Percentiles rank a stretch among this genome's conserved stretches.
Evolutionary conservation across 1,140 invertebrate genomes (phyloP).

Genomic region (Lepidurus packardi): DNA sequence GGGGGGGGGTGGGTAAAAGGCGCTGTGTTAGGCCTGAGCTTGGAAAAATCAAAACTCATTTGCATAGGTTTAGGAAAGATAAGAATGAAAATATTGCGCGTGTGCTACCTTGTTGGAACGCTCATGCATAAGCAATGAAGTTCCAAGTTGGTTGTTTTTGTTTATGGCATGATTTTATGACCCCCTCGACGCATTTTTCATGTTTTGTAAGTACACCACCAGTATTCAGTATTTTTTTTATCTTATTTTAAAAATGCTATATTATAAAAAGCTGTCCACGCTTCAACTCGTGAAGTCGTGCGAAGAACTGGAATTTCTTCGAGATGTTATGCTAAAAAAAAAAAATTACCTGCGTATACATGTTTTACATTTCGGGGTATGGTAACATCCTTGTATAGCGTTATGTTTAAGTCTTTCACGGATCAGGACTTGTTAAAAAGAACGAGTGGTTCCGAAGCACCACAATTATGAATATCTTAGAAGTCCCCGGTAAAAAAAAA

Average conservation of each 20-base stretch:
- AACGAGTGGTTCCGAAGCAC: too few species aligned
- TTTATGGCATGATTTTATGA: slow-evolving; percentile 1
- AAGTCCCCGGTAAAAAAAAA: too few species aligned
- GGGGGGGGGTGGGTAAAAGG: background rate
- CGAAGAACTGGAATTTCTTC: background rate
- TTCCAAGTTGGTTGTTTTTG: slow-evolving; percentile 1
- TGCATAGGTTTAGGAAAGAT: slow-evolving; percentile 8
- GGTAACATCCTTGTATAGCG: too few species aligned
- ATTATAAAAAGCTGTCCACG: background rate
- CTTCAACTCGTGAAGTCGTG: background rate
- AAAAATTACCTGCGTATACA: background rate
- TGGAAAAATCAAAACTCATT: slow-evolving; percentile 16
- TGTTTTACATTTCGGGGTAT: too few species aligned
- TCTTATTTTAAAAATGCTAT: background rate
- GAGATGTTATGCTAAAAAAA: background rate
- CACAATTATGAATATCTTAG: too few species aligned
- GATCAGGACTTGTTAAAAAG: too few species aligned
- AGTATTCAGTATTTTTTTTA: background rate
- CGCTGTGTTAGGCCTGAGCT: background rate
- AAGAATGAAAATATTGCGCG: slow-evolving; percentile 19
- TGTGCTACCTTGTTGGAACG: slow-evolving; percentile 21
- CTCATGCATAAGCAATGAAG: slow-evolving; percentile 15
- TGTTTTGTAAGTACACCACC: background rate
- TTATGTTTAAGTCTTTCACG: too few species aligned
- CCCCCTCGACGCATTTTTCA: background rate